phyloP scores from a whole-genome alignment of 2,888 invertebrate genomes.

The Antheraea assamensis region DNA sequence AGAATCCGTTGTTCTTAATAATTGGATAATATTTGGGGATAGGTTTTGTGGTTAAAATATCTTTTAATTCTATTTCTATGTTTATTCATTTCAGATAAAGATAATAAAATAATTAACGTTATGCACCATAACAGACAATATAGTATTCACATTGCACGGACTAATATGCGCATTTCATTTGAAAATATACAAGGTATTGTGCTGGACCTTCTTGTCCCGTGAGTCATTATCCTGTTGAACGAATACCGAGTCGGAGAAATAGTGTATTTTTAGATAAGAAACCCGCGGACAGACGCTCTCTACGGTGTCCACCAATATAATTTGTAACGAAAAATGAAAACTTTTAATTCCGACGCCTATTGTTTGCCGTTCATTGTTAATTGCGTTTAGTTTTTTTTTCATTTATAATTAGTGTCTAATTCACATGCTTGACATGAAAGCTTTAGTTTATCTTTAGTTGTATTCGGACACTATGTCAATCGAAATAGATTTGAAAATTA shows the following conservation, averaged over 20 bases:
- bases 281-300: slow-evolving; percentile 55
- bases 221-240: slow-evolving; percentile 77
- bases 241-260: slow-evolving; percentile 69
- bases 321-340: slow-evolving; percentile 23
- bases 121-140: background rate
- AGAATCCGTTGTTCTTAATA: slow-evolving; percentile 1
- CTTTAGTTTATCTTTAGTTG: too few species aligned
- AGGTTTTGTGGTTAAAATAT: background rate
- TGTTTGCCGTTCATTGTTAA: background rate
- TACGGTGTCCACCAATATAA: slow-evolving; percentile 44
- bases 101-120: background rate
- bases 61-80: background rate
- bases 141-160: background rate
- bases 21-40: background rate
- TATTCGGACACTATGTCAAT: background rate
- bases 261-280: slow-evolving; percentile 74
- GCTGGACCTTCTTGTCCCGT: slow-evolving; percentile 36
- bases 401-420: background rate
- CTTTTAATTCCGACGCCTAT: background rate
- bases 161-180: slow-evolving; percentile 11
- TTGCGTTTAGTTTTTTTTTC: background rate
- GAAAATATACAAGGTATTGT: slow-evolving; percentile 18
- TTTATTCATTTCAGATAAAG: too few species aligned
- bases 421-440: background rate
- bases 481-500: background rate